Conservation (phyloP, 2,113 vertebrate species). For the Lasiurus borealis region DNA sequence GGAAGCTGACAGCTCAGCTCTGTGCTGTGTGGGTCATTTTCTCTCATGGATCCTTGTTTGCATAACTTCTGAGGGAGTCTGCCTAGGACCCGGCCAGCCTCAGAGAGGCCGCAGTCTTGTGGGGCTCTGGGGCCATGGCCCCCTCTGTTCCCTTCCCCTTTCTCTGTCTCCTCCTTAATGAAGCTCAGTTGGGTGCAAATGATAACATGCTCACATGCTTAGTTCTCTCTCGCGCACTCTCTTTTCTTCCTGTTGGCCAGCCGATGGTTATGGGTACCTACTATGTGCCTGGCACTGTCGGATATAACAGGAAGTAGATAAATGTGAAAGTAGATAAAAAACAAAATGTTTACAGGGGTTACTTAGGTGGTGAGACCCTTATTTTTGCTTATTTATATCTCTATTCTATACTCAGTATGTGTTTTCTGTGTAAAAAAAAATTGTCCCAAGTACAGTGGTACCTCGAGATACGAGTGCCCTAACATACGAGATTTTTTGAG, state of each 20-base stretch:
- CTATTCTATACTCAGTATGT: background rate
- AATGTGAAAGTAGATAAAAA: background rate
- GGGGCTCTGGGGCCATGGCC: conserved; percentile 26
- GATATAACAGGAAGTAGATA: fast-evolving
- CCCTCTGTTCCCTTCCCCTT: background rate
- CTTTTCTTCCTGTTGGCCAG: background rate
- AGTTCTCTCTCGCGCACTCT: background rate
- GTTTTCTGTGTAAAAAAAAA: background rate
- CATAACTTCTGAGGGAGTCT: conserved; percentile 48
- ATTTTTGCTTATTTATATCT: background rate
- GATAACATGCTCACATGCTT: background rate
- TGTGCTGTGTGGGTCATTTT: conserved; percentile 41
- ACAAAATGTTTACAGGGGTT: background rate
- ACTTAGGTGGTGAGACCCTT: fast-evolving
- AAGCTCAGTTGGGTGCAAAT: conserved; percentile 1
- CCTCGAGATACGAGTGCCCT: too few relatives aligned
- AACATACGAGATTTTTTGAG: too few relatives aligned
- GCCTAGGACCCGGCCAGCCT: conserved; percentile 15
- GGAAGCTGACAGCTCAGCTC: conserved; percentile 56
- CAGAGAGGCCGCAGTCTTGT: background rate
- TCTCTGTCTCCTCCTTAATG: background rate
- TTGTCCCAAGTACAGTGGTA: background rate
- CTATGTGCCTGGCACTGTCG: fast-evolving
- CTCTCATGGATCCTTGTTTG: conserved; percentile 54
- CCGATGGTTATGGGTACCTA: fast-evolving